Percentiles rank a stretch among this genome's conserved stretches.
These are phyloP conservation scores for Diceros bicornis DNA, from an alignment of 2,797 vertebrate genomes.

Conservation along the genomic window DNA sequence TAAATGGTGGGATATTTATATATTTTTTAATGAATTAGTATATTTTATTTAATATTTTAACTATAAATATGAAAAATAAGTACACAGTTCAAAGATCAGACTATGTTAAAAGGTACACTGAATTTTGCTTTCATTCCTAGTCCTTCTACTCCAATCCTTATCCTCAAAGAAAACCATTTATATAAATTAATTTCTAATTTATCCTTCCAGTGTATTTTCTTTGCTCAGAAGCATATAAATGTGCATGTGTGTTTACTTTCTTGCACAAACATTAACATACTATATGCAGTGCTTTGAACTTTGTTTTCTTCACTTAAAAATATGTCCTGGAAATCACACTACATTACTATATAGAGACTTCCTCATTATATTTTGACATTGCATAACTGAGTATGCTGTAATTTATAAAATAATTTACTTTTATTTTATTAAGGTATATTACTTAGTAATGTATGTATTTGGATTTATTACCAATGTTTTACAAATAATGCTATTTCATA, in stretches of 20 bases:
- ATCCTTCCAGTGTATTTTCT: neutral
- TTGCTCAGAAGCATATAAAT: neutral
- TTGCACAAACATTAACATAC: neutral
- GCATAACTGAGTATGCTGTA: neutral
- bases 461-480: neutral
- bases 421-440: neutral
- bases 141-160: neutral
- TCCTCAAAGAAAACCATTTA: neutral
- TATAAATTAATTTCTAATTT: neutral
- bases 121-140: neutral
- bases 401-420: neutral
- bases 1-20: neutral
- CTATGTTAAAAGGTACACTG: neutral
- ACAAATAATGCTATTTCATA: neutral
- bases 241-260: neutral
- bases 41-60: neutral
- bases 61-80: neutral
- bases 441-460: neutral
- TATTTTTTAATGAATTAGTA: neutral
- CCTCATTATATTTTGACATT: neutral
- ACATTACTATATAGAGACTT: neutral
- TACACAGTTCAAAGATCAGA: neutral
- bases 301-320: neutral
- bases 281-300: neutral
- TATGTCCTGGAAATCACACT: neutral